A percentile compares a stretch with the other conserved stretches of the same genome.
These are phyloP conservation scores for Drosophila longiperda DNA, from an alignment of 2,888 invertebrate genomes.

Conservation along the genomic window DNA sequence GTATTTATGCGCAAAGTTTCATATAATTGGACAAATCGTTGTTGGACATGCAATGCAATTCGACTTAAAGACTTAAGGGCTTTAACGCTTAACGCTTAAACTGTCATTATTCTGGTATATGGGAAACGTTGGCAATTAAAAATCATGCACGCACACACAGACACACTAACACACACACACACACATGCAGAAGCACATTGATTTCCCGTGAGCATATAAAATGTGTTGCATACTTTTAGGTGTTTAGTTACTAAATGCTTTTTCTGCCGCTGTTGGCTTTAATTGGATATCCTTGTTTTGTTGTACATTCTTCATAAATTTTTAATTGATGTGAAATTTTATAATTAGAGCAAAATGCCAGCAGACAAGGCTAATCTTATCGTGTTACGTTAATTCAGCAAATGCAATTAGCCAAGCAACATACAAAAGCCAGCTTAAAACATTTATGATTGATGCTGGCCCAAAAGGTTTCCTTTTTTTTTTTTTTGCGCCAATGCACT, in stretches of 20 bases:
- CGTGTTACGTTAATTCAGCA: conserved; percentile 49
- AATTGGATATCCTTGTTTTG: conserved; percentile 18
- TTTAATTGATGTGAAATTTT: conserved; percentile 65
- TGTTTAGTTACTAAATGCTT: conserved; percentile 13
- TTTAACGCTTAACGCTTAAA: conserved; percentile 5
- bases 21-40: conserved; percentile 77
- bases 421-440: conserved; percentile 55
- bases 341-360: conserved; percentile 59
- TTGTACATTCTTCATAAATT: conserved; percentile 57
- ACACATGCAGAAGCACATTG: not conserved
- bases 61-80: conserved; percentile 11
- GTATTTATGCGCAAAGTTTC: conserved; percentile 57
- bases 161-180: conserved; percentile 5
- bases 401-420: conserved; percentile 65
- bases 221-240: conserved; percentile 34
- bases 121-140: conserved; percentile 44
- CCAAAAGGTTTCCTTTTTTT: conserved; percentile 8
- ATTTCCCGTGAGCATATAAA: not conserved
- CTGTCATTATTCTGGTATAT: conserved; percentile 26
- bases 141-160: conserved; percentile 53
- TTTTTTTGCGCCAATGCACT: conserved; percentile 34
- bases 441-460: conserved; percentile 72
- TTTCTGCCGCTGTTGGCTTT: not conserved
- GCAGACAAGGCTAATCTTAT: conserved; percentile 52
- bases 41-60: conserved; percentile 71